phyloP scores from a whole-genome alignment of 2,888 invertebrate species.

The Dermolepida albohirtum region DNA sequence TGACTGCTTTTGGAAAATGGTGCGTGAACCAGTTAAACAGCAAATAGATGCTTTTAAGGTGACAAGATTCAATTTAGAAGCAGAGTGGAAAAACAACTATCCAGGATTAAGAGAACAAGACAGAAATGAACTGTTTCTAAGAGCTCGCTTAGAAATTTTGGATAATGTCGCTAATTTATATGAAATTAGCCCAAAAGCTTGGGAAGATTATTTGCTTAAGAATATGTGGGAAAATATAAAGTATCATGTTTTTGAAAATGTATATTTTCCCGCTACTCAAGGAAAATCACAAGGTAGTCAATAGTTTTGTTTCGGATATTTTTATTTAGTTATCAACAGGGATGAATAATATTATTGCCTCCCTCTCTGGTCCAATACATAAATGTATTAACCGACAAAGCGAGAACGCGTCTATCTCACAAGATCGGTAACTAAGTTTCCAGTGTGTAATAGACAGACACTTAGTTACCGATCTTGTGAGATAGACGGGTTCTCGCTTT shows the following conservation, averaged over 20 bases:
- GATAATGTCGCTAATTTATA: conserved; percentile 96
- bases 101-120: conserved; percentile 94
- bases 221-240: conserved; percentile 87
- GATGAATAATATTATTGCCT: too few relatives aligned
- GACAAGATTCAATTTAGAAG: conserved; percentile 96
- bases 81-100: conserved; percentile 99
- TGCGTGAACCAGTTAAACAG: conserved; percentile 98
- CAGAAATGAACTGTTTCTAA: conserved; percentile 96
- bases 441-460: too few relatives aligned
- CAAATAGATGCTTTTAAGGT: conserved; percentile 99
- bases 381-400: too few relatives aligned
- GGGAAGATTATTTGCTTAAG: conserved; percentile 86
- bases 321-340: too few relatives aligned
- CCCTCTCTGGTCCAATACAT: too few relatives aligned
- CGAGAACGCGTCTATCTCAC: too few relatives aligned
- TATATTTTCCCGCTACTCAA: conserved; percentile 95
- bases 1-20: conserved; percentile 99
- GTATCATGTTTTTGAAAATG: conserved; percentile 86
- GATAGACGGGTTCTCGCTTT: too few relatives aligned
- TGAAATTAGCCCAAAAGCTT: conserved; percentile 86
- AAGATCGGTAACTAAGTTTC: too few relatives aligned
- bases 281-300: conserved; percentile 71
- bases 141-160: conserved; percentile 93
- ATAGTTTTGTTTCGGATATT: too few relatives aligned
- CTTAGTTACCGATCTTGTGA: too few relatives aligned